Evolutionary conservation across 2,797 vertebrate species (phyloP).

Genomic region (Peromyscus aztecus): DNA sequence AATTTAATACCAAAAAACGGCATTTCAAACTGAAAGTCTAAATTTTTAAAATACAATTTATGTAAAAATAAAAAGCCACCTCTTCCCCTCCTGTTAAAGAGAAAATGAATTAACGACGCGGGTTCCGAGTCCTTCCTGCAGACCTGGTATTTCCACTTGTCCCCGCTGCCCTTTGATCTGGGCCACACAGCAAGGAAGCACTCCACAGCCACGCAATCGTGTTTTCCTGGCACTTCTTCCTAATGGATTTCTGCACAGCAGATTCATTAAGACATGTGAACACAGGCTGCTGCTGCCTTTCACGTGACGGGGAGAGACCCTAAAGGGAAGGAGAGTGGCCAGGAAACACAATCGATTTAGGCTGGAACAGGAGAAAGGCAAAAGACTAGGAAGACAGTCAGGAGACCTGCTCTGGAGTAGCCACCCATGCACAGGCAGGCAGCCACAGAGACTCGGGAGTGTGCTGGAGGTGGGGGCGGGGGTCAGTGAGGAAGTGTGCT

Average conservation of each 20-base stretch:
- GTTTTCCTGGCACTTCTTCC: constrained; percentile 86
- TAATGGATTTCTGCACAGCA: constrained; percentile 86
- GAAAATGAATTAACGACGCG: constrained; percentile 83
- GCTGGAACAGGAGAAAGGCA: constrained; percentile 79
- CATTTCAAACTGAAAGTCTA: constrained; percentile 85
- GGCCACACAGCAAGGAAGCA: constrained; percentile 85
- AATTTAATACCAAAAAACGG: constrained; percentile 79
- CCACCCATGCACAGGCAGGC: background rate
- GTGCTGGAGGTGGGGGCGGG: too few species aligned
- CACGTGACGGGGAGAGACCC: constrained; percentile 87
- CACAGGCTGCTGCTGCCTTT: constrained; percentile 84
- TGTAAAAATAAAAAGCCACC: constrained; percentile 75
- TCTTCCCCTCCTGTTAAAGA: constrained; percentile 84
- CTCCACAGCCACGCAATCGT: constrained; percentile 87
- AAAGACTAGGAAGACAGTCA: constrained; percentile 80
- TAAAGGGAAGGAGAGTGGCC: constrained; percentile 86
- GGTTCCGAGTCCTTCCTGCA: constrained; percentile 83
- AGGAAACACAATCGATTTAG: constrained; percentile 85
- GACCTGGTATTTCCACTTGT: constrained; percentile 89
- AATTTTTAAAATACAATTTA: constrained; percentile 79
- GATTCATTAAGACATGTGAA: constrained; percentile 86
- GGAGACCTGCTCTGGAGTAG: constrained; percentile 49
- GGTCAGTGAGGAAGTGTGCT: accelerated
- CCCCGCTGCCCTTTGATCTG: constrained; percentile 86
- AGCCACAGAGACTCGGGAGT: background rate